Evolutionary conservation across 2,113 vertebrate genomes (phyloP).

Genomic region (Phylloscopus trochiloides): DNA sequence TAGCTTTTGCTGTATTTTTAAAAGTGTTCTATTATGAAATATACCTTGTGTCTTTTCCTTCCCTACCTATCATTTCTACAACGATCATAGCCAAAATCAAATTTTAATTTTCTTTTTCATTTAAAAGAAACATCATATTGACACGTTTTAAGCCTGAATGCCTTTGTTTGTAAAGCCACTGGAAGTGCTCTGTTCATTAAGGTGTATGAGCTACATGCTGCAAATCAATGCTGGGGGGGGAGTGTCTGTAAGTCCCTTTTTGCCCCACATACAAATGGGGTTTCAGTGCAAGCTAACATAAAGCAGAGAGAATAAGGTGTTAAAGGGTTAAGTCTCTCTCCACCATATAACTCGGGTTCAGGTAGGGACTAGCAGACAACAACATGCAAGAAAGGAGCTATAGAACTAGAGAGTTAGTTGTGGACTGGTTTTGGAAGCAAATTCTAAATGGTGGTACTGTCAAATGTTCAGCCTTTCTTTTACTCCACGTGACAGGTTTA

Average conservation of each 20-base stretch:
- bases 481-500: background rate
- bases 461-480: background rate
- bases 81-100: background rate
- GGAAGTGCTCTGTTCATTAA: background rate
- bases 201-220: background rate
- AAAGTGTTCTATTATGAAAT: background rate
- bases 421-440: background rate
- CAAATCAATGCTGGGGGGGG: fast-evolving
- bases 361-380: background rate
- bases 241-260: background rate
- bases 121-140: background rate
- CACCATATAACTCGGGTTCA: background rate
- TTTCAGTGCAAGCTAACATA: background rate
- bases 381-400: background rate
- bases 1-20: background rate
- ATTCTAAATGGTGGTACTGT: background rate
- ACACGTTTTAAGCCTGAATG: background rate
- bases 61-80: background rate
- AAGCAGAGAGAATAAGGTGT: background rate
- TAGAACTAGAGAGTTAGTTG: background rate
- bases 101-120: background rate
- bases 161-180: background rate
- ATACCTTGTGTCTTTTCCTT: background rate
- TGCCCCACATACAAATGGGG: fast-evolving
- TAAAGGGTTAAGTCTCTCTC: background rate